These are phyloP conservation scores for Lutraria lutraria DNA, from an alignment of 2,888 invertebrate genomes.

Conservation along the genomic window DNA sequence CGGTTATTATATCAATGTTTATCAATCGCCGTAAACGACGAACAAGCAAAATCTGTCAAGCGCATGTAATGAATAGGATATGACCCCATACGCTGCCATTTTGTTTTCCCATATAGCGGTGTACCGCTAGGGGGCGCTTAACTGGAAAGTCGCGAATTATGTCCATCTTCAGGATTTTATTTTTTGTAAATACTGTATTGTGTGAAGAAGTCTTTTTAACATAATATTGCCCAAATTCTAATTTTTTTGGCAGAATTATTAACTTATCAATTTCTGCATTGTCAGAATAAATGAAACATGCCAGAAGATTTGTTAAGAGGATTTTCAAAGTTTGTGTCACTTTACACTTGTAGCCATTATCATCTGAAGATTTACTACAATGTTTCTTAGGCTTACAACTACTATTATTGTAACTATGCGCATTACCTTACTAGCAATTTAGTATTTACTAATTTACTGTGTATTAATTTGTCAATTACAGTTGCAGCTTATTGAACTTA, in stretches of 20 bases:
- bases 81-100: too few relatives aligned
- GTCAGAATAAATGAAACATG: not conserved
- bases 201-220: too few relatives aligned
- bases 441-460: not conserved
- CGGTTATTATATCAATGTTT: too few relatives aligned
- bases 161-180: too few relatives aligned
- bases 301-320: not conserved
- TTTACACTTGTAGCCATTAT: not conserved
- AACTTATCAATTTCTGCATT: not conserved
- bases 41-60: too few relatives aligned
- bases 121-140: too few relatives aligned
- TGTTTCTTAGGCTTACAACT: not conserved
- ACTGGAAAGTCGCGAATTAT: too few relatives aligned
- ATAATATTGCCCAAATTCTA: not conserved
- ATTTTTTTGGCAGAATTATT: not conserved
- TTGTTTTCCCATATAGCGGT: too few relatives aligned
- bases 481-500: conserved; percentile 87
- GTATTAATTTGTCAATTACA: conserved; percentile 72
- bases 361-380: not conserved
- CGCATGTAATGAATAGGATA: too few relatives aligned
- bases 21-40: too few relatives aligned
- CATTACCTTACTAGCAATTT: not conserved
- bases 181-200: too few relatives aligned
- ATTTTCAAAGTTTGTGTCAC: not conserved
- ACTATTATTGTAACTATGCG: not conserved